Base-by-base conservation (phyloP, 2,797 vertebrate species). In the Sebastes ruberrimus region DNA sequence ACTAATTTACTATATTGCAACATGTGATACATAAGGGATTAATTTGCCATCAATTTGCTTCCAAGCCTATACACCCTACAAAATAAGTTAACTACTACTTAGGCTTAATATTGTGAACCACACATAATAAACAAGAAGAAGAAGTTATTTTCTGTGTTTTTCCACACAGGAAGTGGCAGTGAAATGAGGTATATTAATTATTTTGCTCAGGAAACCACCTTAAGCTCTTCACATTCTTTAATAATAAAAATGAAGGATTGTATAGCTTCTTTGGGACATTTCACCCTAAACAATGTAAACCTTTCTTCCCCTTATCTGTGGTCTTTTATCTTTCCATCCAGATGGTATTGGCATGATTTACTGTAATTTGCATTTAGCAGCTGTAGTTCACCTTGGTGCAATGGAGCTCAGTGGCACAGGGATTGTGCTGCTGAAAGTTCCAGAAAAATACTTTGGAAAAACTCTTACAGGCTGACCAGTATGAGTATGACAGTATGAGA, bases 361-460 rank as follows among this genome's bases (percentile, higher is more conserved):
- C 30, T 56, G 11, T 81, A 32, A 67, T 76, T 69, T 76, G 18
- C 55, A 74, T 68, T 67, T 6, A 32, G 74, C 53, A 76, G n/a
- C 23, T 55, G 16, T 56, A 49, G 16, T 53, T 62, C 33, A 18
- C 3, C 18, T 27, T 14, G 35, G 46, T 55, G 46, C 25, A 71
- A 2, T 27, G 14, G 16, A 32, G 14, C 28, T 78, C 33, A 52
- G 69, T 56, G 62, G 10, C 27, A 49, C 18, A 53, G 30, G 7
- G n/a, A 46, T 52, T 77, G 14, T 77, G 20, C 11, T 66, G 28
- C 18, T 38, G 10, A 27, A 20, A 55, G 16, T 8, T 25, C 10
- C 32, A 27, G 6, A 59, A 52, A 55, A 52, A 53, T 56, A 72
- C 23, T 73, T 57, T 11, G 11, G 8, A 69, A 67, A 55, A 38